Conservation (phyloP, 1,140 invertebrate species). For the Callitettix versicolor region DNA sequence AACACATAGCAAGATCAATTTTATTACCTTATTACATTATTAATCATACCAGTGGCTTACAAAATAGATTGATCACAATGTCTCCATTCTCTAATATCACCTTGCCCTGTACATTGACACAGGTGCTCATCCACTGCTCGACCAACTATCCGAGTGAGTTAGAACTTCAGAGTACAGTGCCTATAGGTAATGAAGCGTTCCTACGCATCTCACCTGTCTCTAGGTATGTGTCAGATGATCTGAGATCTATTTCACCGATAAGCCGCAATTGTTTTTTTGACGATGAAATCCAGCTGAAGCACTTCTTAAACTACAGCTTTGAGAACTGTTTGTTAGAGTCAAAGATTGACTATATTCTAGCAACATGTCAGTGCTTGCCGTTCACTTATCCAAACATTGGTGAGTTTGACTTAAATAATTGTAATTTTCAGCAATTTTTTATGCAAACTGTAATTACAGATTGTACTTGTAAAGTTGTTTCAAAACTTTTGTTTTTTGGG, state of each 20-base stretch:
- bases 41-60: too few relatives aligned
- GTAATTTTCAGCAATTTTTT: too few relatives aligned
- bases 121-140: neutral
- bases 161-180: neutral
- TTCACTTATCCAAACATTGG: neutral
- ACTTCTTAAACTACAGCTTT: constrained; percentile 2
- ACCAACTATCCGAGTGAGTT: neutral
- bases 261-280: neutral
- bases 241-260: neutral
- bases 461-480: too few relatives aligned
- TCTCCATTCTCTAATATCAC: too few relatives aligned
- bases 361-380: neutral
- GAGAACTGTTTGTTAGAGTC: neutral
- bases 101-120: too few relatives aligned
- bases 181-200: neutral
- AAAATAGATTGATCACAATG: too few relatives aligned
- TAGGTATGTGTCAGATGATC: neutral
- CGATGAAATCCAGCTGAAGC: neutral
- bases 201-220: neutral
- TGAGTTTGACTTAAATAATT: too few relatives aligned
- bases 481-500: too few relatives aligned
- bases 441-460: too few relatives aligned
- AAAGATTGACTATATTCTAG: neutral
- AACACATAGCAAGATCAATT: too few relatives aligned
- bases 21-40: too few relatives aligned